Conservation (phyloP, 2,113 vertebrate species). For the Alces alces region DNA sequence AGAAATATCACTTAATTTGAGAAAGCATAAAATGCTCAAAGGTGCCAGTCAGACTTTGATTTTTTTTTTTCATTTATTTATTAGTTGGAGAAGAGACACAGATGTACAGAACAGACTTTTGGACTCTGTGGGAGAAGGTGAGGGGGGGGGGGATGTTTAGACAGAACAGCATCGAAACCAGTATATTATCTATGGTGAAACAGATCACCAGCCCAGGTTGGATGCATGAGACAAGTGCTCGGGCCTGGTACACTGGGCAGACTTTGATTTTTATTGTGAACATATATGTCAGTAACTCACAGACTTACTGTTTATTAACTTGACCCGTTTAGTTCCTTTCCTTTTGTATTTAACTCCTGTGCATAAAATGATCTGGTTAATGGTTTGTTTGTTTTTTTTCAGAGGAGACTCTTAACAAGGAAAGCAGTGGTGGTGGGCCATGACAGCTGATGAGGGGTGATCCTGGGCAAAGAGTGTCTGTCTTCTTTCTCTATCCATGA, state of each 20-base stretch:
- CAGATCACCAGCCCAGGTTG: no score
- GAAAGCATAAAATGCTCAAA: constrained; percentile 30
- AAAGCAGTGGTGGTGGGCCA: not conserved
- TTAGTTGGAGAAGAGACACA: no score
- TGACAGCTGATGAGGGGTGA: not conserved
- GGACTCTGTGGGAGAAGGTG: no score
- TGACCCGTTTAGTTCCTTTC: not conserved
- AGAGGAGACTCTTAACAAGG: not conserved
- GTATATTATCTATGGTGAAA: no score
- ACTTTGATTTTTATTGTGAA: constrained; percentile 38
- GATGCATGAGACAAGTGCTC: no score
- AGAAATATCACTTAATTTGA: constrained; percentile 55
- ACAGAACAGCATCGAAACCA: no score
- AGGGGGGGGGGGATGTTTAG: no score
- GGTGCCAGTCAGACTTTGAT: not conserved
- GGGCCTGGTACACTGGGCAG: no score
- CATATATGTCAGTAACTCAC: not conserved
- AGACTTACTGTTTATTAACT: not conserved
- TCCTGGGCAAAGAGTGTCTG: not conserved
- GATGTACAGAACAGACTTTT: no score
- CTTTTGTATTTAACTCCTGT: not conserved
- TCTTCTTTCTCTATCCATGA: not conserved
- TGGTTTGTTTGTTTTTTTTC: not conserved
- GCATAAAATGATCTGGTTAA: not conserved
- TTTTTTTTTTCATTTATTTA: no score